Conservation (phyloP, 2,113 vertebrate species). For the Lonchura striata region DNA sequence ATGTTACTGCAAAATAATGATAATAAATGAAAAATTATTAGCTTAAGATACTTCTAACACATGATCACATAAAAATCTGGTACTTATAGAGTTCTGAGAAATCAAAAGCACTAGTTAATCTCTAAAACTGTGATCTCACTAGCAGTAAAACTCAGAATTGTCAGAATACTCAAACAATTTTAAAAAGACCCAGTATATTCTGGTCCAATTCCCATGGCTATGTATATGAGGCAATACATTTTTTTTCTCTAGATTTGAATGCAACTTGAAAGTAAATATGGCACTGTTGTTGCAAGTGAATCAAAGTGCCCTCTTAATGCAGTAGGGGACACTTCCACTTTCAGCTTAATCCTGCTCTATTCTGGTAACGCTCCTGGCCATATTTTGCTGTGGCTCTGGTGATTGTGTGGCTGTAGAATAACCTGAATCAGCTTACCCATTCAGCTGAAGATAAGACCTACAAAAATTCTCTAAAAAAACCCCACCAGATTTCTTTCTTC, state of each 20-base stretch:
- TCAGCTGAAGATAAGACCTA: neutral
- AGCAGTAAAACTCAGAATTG: neutral
- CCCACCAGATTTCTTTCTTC: neutral
- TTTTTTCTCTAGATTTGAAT: neutral
- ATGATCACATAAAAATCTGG: neutral
- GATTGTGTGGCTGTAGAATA: neutral
- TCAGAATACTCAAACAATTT: neutral
- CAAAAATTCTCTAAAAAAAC: neutral
- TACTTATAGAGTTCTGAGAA: neutral
- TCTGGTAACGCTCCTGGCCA: neutral
- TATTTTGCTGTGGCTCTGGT: neutral
- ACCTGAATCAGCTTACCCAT: neutral
- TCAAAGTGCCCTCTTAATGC: neutral
- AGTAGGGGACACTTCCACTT: neutral
- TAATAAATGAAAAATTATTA: neutral
- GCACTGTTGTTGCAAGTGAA: neutral
- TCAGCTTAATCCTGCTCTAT: neutral
- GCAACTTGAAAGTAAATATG: neutral
- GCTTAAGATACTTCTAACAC: neutral
- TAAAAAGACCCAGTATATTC: neutral
- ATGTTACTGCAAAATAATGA: constrained; percentile 83
- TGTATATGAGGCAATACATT: neutral
- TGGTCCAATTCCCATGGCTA: neutral
- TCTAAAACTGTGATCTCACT: neutral
- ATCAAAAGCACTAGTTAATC: neutral